Evolutionary conservation across 2,888 invertebrate genomes (phyloP).

Genomic region (Apeira syringaria): DNA sequence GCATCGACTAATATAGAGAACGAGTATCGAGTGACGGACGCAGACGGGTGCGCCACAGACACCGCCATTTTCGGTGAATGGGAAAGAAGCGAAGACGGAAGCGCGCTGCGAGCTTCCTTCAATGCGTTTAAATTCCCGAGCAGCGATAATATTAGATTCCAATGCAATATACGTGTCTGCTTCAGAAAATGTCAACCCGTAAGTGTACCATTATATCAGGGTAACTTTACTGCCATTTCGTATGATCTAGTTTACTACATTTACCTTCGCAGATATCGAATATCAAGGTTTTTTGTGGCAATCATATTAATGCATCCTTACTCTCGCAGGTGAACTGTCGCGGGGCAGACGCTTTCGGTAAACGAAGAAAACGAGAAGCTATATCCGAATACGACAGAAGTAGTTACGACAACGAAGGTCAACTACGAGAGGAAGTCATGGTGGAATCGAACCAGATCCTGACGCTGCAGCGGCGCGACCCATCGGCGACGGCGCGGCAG

Average conservation of each 20-base stretch:
- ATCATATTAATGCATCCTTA: too few relatives aligned
- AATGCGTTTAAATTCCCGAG: conserved; percentile 98
- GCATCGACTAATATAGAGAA: conserved; percentile 90
- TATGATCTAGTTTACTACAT: too few relatives aligned
- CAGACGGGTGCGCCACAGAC: conserved; percentile 96
- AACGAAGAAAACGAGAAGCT: conserved; percentile 87
- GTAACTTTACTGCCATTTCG: too few relatives aligned
- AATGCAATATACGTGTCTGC: conserved; percentile 97
- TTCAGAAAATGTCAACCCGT: conserved; percentile 97
- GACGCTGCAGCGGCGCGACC: conserved; percentile 93
- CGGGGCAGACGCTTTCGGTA: conserved; percentile 95
- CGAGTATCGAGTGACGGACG: conserved; percentile 96
- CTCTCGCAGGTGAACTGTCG: conserved; percentile 91
- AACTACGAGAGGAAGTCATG: conserved; percentile 95
- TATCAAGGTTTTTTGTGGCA: too few relatives aligned
- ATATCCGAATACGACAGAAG: conserved; percentile 57
- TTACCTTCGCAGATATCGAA: too few relatives aligned
- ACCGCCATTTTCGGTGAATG: conserved; percentile 96
- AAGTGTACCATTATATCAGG: conserved; percentile 50
- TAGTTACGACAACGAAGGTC: conserved; percentile 85
- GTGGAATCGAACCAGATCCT: conserved; percentile 96
- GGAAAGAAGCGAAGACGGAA: conserved; percentile 94
- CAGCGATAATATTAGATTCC: conserved; percentile 96
- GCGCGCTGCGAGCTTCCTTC: conserved; percentile 93
- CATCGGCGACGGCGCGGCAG: conserved; percentile 89